Evolutionary conservation across 2,888 invertebrate genomes (phyloP).

Genomic region (Escarpia spicata): DNA sequence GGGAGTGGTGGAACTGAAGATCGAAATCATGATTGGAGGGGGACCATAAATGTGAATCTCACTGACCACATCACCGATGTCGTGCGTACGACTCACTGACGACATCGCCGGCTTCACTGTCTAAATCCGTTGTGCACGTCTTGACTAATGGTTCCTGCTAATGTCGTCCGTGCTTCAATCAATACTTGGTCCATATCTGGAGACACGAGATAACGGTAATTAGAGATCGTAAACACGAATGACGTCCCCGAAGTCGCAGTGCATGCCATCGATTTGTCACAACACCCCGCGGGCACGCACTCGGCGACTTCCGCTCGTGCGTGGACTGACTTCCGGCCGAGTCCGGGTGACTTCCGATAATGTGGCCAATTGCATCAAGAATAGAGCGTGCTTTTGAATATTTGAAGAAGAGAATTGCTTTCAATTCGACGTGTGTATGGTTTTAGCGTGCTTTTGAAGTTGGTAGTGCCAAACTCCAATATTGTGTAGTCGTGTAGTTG

Average conservation of each 20-base stretch:
- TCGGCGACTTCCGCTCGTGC: background rate
- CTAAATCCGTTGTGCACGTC: background rate
- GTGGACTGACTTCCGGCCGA: background rate
- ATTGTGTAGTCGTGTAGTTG: background rate
- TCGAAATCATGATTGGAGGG: no score
- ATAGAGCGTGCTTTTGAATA: background rate
- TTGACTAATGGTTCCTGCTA: background rate
- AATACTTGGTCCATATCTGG: conserved; percentile 12
- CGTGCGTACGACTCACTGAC: background rate
- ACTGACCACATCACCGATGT: background rate
- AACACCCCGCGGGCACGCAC: background rate
- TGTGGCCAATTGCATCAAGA: background rate
- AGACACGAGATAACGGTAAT: conserved; percentile 13
- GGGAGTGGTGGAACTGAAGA: no score
- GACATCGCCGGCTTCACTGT: background rate
- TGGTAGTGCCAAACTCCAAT: background rate
- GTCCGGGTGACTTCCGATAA: background rate
- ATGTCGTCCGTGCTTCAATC: background rate
- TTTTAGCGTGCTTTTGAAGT: background rate
- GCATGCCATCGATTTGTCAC: background rate
- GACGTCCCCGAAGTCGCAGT: background rate
- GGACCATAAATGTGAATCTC: no score
- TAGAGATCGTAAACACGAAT: background rate
- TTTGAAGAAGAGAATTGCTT: background rate
- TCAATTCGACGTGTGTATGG: background rate